A percentile compares a stretch with the other conserved stretches of the same genome.
Conservation (phyloP, 2,888 invertebrate species). For the Arrhopalites spinosus region DNA sequence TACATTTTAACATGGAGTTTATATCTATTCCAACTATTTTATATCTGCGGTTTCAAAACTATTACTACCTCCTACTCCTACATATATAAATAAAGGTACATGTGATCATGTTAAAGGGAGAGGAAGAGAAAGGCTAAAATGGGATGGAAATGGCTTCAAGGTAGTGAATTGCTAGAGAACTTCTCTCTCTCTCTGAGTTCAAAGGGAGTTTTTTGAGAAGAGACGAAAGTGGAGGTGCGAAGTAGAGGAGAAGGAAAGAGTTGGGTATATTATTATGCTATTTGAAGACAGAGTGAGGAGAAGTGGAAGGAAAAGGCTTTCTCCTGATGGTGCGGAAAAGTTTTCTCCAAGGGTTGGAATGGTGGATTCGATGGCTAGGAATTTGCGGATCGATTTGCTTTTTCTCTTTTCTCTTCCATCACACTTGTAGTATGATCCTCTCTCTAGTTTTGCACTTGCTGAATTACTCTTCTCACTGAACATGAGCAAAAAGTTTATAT, state of each 20-base stretch:
- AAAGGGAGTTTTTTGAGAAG: not conserved
- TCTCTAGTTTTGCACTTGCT: too few relatives aligned
- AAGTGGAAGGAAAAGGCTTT: not conserved
- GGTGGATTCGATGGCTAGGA: conserved; percentile 1
- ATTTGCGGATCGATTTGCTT: conserved; percentile 5
- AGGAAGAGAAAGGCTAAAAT: too few relatives aligned
- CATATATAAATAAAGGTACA: too few relatives aligned
- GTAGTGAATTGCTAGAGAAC: too few relatives aligned
- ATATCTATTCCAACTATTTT: too few relatives aligned
- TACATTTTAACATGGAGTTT: too few relatives aligned
- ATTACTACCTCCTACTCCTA: too few relatives aligned
- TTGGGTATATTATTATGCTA: conserved; percentile 16
- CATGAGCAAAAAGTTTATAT: too few relatives aligned
- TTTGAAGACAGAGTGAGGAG: not conserved
- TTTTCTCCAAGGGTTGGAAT: not conserved
- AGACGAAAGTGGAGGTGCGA: not conserved
- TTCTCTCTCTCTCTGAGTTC: not conserved
- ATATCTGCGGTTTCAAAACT: too few relatives aligned
- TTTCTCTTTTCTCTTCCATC: not conserved
- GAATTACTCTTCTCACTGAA: too few relatives aligned
- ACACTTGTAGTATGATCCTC: not conserved
- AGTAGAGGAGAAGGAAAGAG: conserved; percentile 8
- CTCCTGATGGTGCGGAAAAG: conserved; percentile 8
- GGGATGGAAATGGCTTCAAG: too few relatives aligned
- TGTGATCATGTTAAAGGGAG: too few relatives aligned